phyloP scores from a whole-genome alignment of 2,113 vertebrate genomes.

The Elephas maximus region DNA sequence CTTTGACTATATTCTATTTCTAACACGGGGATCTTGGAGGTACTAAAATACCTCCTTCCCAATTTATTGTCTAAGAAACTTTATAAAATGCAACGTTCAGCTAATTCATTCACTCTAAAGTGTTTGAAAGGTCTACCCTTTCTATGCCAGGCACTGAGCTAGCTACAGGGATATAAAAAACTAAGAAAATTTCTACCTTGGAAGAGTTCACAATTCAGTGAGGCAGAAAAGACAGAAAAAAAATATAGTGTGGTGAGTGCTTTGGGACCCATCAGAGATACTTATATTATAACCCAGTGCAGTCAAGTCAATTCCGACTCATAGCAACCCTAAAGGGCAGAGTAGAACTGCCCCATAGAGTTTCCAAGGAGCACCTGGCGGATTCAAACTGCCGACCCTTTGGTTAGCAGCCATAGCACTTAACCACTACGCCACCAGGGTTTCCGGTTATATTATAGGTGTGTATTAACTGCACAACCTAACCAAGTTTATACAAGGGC shows the following conservation, averaged over 20 bases:
- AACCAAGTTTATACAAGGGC: background rate
- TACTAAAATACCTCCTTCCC: background rate
- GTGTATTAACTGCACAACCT: background rate
- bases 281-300: background rate
- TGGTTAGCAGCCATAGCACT: no score
- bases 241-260: background rate
- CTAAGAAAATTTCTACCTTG: background rate
- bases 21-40: background rate
- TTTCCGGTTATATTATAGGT: background rate
- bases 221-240: constrained; percentile 27
- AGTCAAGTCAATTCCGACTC: no score
- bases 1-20: background rate
- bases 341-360: no score
- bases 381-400: no score
- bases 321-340: no score
- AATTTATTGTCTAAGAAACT: background rate
- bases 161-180: background rate
- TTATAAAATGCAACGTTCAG: background rate
- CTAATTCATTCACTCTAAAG: background rate
- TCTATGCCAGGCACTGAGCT: background rate
- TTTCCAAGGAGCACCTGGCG: no score
- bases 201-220: background rate
- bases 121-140: background rate
- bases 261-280: background rate
- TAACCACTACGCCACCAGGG: no score